These are phyloP conservation scores for Clistopyga incitator DNA, from an alignment of 2,888 invertebrate species.

Conservation along the genomic window DNA sequence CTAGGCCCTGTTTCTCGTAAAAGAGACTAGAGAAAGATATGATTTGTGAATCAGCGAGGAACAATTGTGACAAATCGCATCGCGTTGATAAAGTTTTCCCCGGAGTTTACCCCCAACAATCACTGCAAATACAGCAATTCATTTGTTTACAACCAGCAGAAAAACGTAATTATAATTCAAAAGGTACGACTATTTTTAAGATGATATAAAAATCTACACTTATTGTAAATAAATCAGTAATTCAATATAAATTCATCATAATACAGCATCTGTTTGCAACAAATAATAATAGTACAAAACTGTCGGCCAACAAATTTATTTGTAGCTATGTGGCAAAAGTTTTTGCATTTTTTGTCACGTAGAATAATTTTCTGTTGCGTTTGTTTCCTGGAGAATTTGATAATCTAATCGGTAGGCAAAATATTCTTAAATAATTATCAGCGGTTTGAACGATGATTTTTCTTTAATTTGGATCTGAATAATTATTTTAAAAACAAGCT, in stretches of 20 bases:
- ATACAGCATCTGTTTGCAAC: background rate
- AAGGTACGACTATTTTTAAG: background rate
- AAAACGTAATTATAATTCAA: constrained; percentile 5
- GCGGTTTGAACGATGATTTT: no score
- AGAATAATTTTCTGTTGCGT: no score
- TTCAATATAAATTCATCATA: background rate
- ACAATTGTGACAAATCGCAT: constrained; percentile 50
- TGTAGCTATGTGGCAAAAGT: no score
- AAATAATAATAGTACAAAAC: background rate
- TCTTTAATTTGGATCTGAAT: no score
- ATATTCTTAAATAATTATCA: no score
- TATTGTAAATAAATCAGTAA: background rate
- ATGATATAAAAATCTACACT: constrained; percentile 12
- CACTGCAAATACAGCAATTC: background rate
- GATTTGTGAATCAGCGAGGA: constrained; percentile 70
- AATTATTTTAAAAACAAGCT: no score
- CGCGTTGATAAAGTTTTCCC: constrained; percentile 13
- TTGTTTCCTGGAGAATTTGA: no score
- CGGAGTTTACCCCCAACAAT: background rate
- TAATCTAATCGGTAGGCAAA: no score
- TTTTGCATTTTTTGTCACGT: no score
- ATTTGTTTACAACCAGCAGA: background rate
- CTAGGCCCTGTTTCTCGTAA: constrained; percentile 44
- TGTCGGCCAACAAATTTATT: background rate
- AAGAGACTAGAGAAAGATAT: constrained; percentile 70